These are phyloP conservation scores for Eupeodes corollae DNA, from an alignment of 1,140 invertebrate species.

Conservation along the genomic window DNA sequence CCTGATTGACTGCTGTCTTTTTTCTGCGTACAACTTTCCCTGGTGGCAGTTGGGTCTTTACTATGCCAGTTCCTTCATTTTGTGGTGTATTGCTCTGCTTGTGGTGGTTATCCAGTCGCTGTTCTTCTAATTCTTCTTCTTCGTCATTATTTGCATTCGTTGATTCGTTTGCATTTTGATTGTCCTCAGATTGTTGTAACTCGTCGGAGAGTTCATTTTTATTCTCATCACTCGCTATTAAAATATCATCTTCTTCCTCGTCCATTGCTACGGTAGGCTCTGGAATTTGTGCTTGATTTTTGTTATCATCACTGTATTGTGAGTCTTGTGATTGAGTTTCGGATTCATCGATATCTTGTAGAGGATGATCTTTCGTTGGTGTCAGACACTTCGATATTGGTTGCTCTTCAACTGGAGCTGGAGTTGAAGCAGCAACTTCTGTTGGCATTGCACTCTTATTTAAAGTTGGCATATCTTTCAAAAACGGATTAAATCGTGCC, in stretches of 20 bases:
- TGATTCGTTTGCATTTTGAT: conserved; percentile 33
- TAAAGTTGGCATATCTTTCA: conserved; percentile 30
- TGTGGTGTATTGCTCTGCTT: background rate
- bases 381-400: conserved; percentile 2
- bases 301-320: background rate
- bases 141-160: conserved; percentile 7
- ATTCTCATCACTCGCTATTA: conserved; percentile 21
- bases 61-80: conserved; percentile 43
- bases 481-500: conserved; percentile 33
- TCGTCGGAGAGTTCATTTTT: conserved; percentile 5
- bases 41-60: conserved; percentile 52
- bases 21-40: conserved; percentile 47
- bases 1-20: conserved; percentile 24
- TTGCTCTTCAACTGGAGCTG: conserved; percentile 9
- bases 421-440: conserved; percentile 11
- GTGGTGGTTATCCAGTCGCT: conserved; percentile 5
- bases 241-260: conserved; percentile 12
- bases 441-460: background rate
- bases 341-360: background rate
- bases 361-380: conserved; percentile 6
- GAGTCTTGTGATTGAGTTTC: background rate
- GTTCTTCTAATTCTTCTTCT: conserved; percentile 7
- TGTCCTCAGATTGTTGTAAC: conserved; percentile 14
- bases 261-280: conserved; percentile 10
- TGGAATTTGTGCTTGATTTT: conserved; percentile 7